A percentile compares a stretch with the other conserved stretches of the same genome.
phyloP scores from a whole-genome alignment of 2,797 vertebrate species.

The Leontopithecus rosalia region DNA sequence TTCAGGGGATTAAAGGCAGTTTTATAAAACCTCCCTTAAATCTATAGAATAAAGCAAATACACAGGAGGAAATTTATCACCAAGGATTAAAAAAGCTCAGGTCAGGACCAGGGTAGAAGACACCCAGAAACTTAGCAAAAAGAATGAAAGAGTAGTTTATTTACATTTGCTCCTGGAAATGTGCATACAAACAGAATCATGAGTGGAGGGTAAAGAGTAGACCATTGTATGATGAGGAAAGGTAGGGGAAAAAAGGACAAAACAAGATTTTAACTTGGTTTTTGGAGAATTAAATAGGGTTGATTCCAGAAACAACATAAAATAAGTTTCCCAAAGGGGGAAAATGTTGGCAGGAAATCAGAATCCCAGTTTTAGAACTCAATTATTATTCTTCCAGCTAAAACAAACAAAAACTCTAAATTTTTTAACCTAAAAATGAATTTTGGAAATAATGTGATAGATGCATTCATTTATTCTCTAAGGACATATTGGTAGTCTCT shows the following conservation, averaged over 20 bases:
- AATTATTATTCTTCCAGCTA: slow-evolving; percentile 40
- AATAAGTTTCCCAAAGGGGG: slow-evolving; percentile 79
- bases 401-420: background rate
- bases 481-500: slow-evolving; percentile 4
- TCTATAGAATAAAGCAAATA: slow-evolving; percentile 45
- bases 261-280: slow-evolving; percentile 57
- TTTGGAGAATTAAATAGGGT: slow-evolving; percentile 70
- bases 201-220: background rate
- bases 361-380: slow-evolving; percentile 76
- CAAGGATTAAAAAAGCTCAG: background rate
- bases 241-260: slow-evolving; percentile 22
- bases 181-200: slow-evolving; percentile 28
- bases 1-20: background rate
- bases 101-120: background rate
- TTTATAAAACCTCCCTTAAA: slow-evolving; percentile 14
- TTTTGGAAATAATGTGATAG: slow-evolving; percentile 61
- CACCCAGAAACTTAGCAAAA: background rate
- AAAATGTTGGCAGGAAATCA: slow-evolving; percentile 74
- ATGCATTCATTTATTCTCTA: slow-evolving; percentile 43
- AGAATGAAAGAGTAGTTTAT: slow-evolving; percentile 41
- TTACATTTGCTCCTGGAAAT: background rate
- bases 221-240: background rate
- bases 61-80: background rate
- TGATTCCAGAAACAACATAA: slow-evolving; percentile 72
- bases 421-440: slow-evolving; percentile 49